phyloP scores from a whole-genome alignment of 2,113 vertebrate species.

The Cricetomys ansorgei region DNA sequence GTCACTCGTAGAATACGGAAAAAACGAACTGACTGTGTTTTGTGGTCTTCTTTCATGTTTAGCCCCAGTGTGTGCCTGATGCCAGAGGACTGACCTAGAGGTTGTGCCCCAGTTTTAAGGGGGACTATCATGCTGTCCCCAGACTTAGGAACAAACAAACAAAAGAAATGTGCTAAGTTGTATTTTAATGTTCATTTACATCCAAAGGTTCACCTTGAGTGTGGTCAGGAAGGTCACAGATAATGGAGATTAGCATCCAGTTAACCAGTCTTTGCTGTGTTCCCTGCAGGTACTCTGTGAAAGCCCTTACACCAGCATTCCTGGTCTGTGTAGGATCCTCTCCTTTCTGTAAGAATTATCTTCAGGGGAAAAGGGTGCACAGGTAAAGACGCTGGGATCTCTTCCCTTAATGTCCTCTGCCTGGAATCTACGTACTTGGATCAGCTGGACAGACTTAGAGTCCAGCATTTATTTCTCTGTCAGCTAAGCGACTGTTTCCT shows the following conservation, averaged over 20 bases:
- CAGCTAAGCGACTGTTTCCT: not conserved
- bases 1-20: not conserved
- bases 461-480: not conserved
- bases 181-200: constrained; percentile 25
- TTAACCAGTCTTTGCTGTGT: constrained; percentile 51
- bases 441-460: not conserved
- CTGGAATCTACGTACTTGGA: not conserved
- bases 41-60: not conserved
- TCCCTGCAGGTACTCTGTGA: constrained; percentile 91
- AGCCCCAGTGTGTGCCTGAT: not conserved
- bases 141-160: not conserved
- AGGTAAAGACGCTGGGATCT: constrained; percentile 61
- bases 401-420: not conserved
- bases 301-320: constrained; percentile 92
- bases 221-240: constrained; percentile 12
- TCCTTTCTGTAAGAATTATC: constrained; percentile 89
- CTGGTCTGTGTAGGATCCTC: constrained; percentile 90
- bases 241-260: not conserved
- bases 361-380: constrained; percentile 88
- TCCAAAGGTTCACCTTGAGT: constrained; percentile 25
- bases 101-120: not conserved
- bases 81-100: not conserved
- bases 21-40: not conserved
- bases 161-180: not conserved
- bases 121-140: not conserved